phyloP scores from a whole-genome alignment of 2,888 invertebrate species.

The Aphidoletes aphidimyza region DNA sequence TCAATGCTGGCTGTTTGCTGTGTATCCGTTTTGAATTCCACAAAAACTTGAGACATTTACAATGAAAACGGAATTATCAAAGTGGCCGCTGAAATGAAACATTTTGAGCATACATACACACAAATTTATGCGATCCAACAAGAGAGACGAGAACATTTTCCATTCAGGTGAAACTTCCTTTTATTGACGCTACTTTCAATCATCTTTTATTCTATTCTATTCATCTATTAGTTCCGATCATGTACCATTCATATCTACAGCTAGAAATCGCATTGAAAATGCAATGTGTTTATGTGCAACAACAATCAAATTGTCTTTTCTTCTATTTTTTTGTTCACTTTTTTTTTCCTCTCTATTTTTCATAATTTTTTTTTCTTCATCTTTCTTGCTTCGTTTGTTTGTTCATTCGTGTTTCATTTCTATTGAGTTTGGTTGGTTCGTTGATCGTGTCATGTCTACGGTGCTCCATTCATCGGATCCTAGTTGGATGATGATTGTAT shows the following conservation, averaged over 20 bases:
- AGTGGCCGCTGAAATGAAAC: slow-evolving; percentile 40
- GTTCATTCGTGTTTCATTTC: slow-evolving; percentile 14
- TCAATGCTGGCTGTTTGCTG: background rate
- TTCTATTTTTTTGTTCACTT: background rate
- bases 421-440: background rate
- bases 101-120: background rate
- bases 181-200: slow-evolving; percentile 26
- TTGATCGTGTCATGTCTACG: slow-evolving; percentile 3
- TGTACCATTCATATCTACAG: slow-evolving; percentile 38
- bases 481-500: background rate
- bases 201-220: background rate
- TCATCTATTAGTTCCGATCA: slow-evolving; percentile 37
- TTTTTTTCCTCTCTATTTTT: background rate
- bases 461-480: slow-evolving; percentile 43
- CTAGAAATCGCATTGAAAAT: slow-evolving; percentile 34
- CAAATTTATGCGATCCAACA: background rate
- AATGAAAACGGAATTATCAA: slow-evolving; percentile 21
- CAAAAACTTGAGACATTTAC: slow-evolving; percentile 33
- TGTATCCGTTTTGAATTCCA: slow-evolving; percentile 44
- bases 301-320: slow-evolving; percentile 45
- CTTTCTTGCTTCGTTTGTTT: background rate
- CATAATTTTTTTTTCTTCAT: background rate
- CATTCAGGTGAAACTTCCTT: slow-evolving; percentile 53
- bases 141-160: background rate
- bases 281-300: slow-evolving; percentile 40